Evolutionary conservation across 2,888 invertebrate species (phyloP), one percentile per base, ranked within the genome.

Genomic region (Athetis lepigone): DNA sequence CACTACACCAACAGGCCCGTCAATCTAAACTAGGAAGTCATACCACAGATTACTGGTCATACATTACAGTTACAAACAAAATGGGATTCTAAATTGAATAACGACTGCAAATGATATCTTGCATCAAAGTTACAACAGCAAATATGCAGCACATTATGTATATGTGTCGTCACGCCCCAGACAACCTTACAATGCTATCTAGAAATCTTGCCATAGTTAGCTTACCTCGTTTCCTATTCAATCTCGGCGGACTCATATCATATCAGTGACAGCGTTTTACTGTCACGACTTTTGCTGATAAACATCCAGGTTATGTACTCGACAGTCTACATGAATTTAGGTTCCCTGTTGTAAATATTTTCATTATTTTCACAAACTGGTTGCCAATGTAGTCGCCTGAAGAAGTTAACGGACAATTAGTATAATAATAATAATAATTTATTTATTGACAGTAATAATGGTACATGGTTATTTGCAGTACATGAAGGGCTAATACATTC

Each of bases 161-260:
- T 75, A 56, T 76, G 55, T 62, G 58, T 21, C 33, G 58, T 73
- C 58, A 73, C 61, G 65, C 49, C 56, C 59, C 50, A 66, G 77
- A 62, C 77, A 77, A 62, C 77, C 77, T 61, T 77, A 74, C 49
- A 58, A 46, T 73, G 55, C 66, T 77, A 74, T 74, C 77, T 60
- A 29, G 45, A 43, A 55, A 72, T 72, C 74, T 77, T 27, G 66
- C 45, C 55, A 49, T 54, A 74, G 39, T 65, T 60, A 58, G 57
- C 47, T 79, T 59, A 62, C 65, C 67, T 65, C 54, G 63, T 70
- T 64, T 62, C 62, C 60, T 71, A 65, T 75, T 63, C 55, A 68
- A 68, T 79, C 64, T 60, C 49, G 50, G 50, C 46, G 40, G 46
- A 43, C 52, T 62, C 46, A 60, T 62, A 71, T 63, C 70, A 75